phyloP scores from a whole-genome alignment of 2,888 invertebrate genomes.

The Callyntrura sp. region DNA sequence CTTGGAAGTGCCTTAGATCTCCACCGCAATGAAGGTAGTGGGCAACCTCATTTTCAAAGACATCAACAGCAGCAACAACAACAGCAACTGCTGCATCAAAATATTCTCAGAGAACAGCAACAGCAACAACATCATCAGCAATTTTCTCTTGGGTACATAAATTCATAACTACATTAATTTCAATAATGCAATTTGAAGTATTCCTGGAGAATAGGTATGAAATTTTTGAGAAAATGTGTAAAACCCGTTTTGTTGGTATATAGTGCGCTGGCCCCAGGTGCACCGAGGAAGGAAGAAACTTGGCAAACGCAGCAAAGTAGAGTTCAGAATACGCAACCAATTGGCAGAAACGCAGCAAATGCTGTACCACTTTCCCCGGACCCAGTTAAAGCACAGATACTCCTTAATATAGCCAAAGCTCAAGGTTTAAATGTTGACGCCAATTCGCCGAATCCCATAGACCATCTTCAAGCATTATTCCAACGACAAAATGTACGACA shows the following conservation, averaged over 20 bases:
- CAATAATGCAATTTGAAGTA: too few relatives aligned
- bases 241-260: background rate
- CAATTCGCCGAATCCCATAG: slow-evolving; percentile 80
- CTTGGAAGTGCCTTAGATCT: slow-evolving; percentile 83
- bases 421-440: slow-evolving; percentile 80
- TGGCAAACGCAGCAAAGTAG: slow-evolving; percentile 70
- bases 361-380: slow-evolving; percentile 77
- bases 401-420: slow-evolving; percentile 82
- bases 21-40: slow-evolving; percentile 75
- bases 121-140: slow-evolving; percentile 77
- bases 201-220: too few relatives aligned
- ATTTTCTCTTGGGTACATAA: slow-evolving; percentile 64
- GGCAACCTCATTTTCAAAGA: slow-evolving; percentile 83
- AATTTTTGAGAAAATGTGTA: too few relatives aligned
- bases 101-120: slow-evolving; percentile 79
- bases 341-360: slow-evolving; percentile 69
- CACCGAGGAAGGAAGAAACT: slow-evolving; percentile 75
- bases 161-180: too few relatives aligned
- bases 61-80: slow-evolving; percentile 81
- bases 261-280: slow-evolving; percentile 72
- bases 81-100: slow-evolving; percentile 81
- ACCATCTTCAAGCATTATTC: slow-evolving; percentile 82
- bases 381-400: slow-evolving; percentile 79
- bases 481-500: slow-evolving; percentile 79
- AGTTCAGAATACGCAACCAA: slow-evolving; percentile 67